phyloP scores from a whole-genome alignment of 1,140 invertebrate genomes.

The Zaprionus ornatus region DNA sequence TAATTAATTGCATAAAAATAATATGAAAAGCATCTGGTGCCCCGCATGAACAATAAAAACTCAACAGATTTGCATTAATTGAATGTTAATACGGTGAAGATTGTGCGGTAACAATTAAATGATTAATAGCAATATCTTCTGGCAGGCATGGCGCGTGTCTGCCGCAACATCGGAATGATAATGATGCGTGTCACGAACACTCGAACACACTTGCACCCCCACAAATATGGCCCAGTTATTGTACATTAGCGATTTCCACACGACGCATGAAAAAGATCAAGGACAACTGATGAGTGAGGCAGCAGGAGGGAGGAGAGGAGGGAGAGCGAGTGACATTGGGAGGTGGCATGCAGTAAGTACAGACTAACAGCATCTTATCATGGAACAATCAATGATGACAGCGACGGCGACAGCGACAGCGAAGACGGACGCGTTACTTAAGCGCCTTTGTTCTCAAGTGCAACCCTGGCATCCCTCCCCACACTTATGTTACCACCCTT shows the following conservation, averaged over 20 bases:
- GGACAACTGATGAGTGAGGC: conserved; percentile 7
- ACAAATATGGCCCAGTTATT: conserved; percentile 1
- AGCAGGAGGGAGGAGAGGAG: background rate
- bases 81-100: conserved; percentile 68
- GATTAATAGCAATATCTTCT: conserved; percentile 58
- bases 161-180: conserved; percentile 24
- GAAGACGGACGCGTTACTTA: conserved; percentile 35
- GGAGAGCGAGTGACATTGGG: conserved; percentile 48
- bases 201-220: background rate
- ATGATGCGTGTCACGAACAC: conserved; percentile 5
- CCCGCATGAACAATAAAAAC: conserved; percentile 43
- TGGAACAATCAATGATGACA: conserved; percentile 59
- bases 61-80: conserved; percentile 67
- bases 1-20: conserved; percentile 48
- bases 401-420: conserved; percentile 14
- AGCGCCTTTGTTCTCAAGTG: conserved; percentile 64
- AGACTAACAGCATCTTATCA: conserved; percentile 49
- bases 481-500: background rate
- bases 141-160: background rate
- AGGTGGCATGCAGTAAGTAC: conserved; percentile 21
- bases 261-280: conserved; percentile 25
- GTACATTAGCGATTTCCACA: background rate
- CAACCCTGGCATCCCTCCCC: conserved; percentile 18
- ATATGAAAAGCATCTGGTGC: conserved; percentile 49
- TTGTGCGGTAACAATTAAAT: conserved; percentile 71